A percentile compares a stretch with the other conserved stretches of the same genome.
Evolutionary conservation across 2,113 vertebrate genomes (phyloP).

Genomic region (Oenanthe melanoleuca): DNA sequence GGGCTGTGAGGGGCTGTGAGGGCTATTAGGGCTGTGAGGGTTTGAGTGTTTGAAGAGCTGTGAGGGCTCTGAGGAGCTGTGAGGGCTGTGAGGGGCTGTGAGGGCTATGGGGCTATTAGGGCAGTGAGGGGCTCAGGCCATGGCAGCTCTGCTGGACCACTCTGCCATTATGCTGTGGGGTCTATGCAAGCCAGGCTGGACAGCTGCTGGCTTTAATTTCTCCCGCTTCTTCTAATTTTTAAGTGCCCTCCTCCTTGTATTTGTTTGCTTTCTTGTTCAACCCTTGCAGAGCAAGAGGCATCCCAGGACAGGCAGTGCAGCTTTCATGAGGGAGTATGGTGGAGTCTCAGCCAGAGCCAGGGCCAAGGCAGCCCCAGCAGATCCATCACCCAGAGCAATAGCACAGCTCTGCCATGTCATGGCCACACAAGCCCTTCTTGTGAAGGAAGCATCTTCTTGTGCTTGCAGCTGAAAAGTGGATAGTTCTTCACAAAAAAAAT

Average conservation of each 20-base stretch:
- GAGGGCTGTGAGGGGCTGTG: too few species aligned
- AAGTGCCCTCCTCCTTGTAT: background rate
- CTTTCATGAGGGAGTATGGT: accelerated
- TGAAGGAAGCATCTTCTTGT: background rate
- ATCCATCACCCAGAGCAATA: background rate
- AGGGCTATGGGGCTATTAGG: too few species aligned
- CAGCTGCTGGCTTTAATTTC: background rate
- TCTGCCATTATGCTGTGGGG: too few species aligned
- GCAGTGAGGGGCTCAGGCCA: too few species aligned
- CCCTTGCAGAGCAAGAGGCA: background rate
- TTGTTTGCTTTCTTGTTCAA: background rate
- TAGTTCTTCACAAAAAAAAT: background rate
- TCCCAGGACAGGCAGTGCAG: background rate
- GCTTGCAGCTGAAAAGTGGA: background rate
- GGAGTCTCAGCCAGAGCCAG: background rate
- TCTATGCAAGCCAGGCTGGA: background rate
- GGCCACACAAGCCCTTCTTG: background rate
- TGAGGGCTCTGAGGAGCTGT: background rate
- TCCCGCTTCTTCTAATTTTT: background rate
- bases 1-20: background rate
- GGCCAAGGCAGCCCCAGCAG: background rate
- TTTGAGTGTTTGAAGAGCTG: background rate
- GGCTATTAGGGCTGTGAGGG: background rate
- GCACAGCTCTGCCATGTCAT: background rate
- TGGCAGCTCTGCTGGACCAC: accelerated